Evolutionary conservation across 92 coral and sea anemone genomes (phyloP).

Genomic region (Palythoa grandiflora): DNA sequence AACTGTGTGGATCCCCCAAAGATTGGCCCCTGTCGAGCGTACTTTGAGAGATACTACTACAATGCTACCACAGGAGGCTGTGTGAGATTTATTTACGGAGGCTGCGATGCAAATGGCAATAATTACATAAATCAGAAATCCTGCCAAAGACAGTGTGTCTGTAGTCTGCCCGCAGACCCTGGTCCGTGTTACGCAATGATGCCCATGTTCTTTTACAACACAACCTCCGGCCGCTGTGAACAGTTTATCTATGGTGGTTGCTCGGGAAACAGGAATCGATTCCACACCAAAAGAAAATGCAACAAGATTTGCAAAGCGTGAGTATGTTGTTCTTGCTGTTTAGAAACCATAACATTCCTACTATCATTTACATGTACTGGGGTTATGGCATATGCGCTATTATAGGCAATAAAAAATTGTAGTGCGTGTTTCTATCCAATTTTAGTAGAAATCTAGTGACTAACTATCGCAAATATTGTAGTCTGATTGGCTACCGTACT

Average conservation of each 20-base stretch:
- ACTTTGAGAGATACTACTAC: constrained; percentile 6
- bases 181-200: background rate
- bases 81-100: background rate
- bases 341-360: no score
- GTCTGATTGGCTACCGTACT: no score
- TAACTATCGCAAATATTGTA: no score
- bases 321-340: background rate
- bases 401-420: no score
- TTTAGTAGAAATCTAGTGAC: no score
- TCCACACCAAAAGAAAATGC: background rate
- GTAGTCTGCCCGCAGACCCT: background rate
- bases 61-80: background rate
- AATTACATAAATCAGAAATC: background rate
- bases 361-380: no score
- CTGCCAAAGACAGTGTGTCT: background rate
- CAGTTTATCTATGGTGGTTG: constrained; percentile 24
- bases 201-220: background rate
- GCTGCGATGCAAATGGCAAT: constrained; percentile 19
- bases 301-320: background rate
- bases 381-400: no score
- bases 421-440: no score
- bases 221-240: background rate
- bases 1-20: constrained; percentile 14
- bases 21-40: constrained; percentile 23
- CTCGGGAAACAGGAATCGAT: background rate